phyloP scores from a whole-genome alignment of 30 jellyfish, hydroid and myxozoan species.

The Hydra vulgaris region DNA sequence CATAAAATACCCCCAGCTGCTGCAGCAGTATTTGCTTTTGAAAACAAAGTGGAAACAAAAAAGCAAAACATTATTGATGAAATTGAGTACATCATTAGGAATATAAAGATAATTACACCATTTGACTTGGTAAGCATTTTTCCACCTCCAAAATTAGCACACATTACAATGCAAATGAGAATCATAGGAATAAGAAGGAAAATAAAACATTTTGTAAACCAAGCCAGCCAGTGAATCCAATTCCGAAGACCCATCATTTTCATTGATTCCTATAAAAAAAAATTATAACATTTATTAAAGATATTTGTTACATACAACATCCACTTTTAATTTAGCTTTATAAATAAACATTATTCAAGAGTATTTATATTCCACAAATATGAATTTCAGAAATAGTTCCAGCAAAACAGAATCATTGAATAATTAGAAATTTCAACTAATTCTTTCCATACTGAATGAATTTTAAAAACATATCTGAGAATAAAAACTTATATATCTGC shows the following conservation, averaged over 20 bases:
- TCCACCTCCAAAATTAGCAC: conserved; percentile 78
- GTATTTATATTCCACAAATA: too few relatives aligned
- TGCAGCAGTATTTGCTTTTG: conserved; percentile 85
- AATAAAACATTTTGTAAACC: conserved; percentile 76
- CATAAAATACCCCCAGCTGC: conserved; percentile 95
- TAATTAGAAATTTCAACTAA: too few relatives aligned
- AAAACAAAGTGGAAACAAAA: conserved; percentile 66
- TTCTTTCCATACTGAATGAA: too few relatives aligned
- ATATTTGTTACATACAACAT: too few relatives aligned
- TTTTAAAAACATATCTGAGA: too few relatives aligned
- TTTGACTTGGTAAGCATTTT: conserved; percentile 65
- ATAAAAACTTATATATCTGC: too few relatives aligned
- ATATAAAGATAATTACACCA: conserved; percentile 55
- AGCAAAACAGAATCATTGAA: too few relatives aligned
- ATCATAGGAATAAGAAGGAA: conserved; percentile 72
- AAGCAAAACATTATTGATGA: conserved; percentile 76
- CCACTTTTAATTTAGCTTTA: too few relatives aligned
- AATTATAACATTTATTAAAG: too few relatives aligned
- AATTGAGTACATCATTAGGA: conserved; percentile 55
- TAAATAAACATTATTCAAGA: too few relatives aligned
- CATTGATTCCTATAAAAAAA: conserved; percentile 98
- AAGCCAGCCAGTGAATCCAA: conserved; percentile 87
- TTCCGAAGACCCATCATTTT: conserved; percentile 92
- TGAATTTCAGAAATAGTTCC: too few relatives aligned
- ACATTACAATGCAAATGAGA: conserved; percentile 46